These are phyloP conservation scores for Brachyalestes nurse DNA, from an alignment of 2,797 vertebrate genomes.

Conservation along the genomic window DNA sequence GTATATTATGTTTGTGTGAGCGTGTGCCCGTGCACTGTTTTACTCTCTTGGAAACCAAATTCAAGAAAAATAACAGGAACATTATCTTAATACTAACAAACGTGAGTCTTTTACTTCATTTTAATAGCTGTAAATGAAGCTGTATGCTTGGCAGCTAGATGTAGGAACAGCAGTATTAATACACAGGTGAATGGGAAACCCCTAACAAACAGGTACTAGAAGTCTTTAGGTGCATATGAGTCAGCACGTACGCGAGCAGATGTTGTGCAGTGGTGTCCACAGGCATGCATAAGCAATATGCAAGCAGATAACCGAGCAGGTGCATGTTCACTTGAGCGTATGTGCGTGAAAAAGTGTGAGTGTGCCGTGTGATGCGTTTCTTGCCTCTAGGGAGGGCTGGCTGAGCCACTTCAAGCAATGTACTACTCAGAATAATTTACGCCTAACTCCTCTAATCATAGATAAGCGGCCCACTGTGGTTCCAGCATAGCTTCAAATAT, in stretches of 20 bases:
- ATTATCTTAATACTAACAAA: conserved; percentile 40
- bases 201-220: not conserved
- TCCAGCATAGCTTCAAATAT: conserved; percentile 62
- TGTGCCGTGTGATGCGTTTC: conserved; percentile 58
- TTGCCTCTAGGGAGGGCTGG: conserved; percentile 74
- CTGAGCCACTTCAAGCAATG: conserved; percentile 85
- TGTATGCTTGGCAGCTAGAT: not conserved
- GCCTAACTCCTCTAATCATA: conserved; percentile 91
- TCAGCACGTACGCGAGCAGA: conserved; percentile 26
- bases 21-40: conserved; percentile 24
- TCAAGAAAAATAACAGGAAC: not conserved
- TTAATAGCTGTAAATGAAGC: conserved; percentile 26
- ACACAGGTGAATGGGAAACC: not conserved
- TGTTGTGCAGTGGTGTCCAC: conserved; percentile 9
- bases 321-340: conserved; percentile 4
- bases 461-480: conserved; percentile 86
- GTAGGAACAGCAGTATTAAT: not conserved
- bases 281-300: not conserved
- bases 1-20: conserved; percentile 74
- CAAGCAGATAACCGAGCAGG: not conserved
- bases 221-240: not conserved
- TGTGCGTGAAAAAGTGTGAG: conserved; percentile 67
- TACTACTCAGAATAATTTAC: conserved; percentile 87
- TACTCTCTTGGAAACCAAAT: conserved; percentile 25
- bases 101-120: not conserved